Evolutionary conservation across 2,888 invertebrate genomes (phyloP).

Genomic region (Taenaris catops): DNA sequence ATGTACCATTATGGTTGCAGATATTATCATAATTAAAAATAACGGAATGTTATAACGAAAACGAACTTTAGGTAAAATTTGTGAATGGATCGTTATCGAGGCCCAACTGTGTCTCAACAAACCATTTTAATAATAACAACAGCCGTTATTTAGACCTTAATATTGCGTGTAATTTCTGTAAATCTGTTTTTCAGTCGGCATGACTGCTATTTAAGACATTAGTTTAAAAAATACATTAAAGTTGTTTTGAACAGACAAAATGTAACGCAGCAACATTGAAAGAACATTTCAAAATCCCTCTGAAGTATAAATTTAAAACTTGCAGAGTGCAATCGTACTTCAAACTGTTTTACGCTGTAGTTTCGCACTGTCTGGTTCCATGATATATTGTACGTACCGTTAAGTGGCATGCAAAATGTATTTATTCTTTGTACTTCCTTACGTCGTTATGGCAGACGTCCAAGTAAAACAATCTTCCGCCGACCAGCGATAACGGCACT

Average conservation of each 20-base stretch:
- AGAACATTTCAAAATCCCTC: conserved; percentile 16
- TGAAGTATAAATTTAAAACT: conserved; percentile 24
- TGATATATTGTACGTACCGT: conserved; percentile 64
- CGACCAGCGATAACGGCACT: conserved; percentile 55
- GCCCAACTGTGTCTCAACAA: too few species aligned
- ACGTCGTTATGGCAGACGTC: conserved; percentile 68
- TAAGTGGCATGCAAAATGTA: conserved; percentile 78
- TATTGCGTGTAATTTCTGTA: too few species aligned
- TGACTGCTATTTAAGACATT: too few species aligned
- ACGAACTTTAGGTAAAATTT: too few species aligned
- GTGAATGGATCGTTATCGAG: too few species aligned
- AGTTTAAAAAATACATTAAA: conserved; percentile 2
- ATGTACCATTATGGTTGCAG: too few species aligned
- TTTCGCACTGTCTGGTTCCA: conserved; percentile 41
- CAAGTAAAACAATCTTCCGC: conserved; percentile 75
- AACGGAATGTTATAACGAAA: too few species aligned
- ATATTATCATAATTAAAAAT: too few species aligned
- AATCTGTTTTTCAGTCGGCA: too few species aligned
- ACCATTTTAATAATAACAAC: too few species aligned
- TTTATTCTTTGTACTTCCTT: conserved; percentile 76
- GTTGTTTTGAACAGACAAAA: conserved; percentile 14
- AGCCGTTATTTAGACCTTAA: too few species aligned
- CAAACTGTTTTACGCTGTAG: conserved; percentile 32
- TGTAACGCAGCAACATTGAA: conserved; percentile 12
- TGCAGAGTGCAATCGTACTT: conserved; percentile 29